Evolutionary conservation across 2,113 vertebrate species (phyloP), one percentile per base, ranked within the genome.

Genomic region (Tylochromis polylepis): DNA sequence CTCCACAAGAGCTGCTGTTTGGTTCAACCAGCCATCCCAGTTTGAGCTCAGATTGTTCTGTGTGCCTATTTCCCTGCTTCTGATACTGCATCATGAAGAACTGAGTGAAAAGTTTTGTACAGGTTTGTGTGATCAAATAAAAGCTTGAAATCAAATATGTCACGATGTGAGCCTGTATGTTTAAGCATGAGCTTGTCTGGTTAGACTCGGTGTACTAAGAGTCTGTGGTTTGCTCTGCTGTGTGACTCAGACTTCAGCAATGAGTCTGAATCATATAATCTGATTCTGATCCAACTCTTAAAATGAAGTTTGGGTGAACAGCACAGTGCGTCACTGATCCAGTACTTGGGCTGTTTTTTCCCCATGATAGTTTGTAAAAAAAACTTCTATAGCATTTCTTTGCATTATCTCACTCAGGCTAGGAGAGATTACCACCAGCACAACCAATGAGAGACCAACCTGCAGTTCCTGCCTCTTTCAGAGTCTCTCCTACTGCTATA

Each of bases 231-330:
- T 72, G 57, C 9, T 82, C 18, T 20, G 2, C 5, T n/a, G 46
- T 49, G 29, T 94, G 93, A 92, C 82, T 91, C 92, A 93, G 81
- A 38, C 51, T 27, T 79, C 2, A 92, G 62, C 58, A 62, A 89
- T 84, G 77, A 90, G 20, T 6, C 53, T 91, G 87, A 91, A 60
- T 87, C 84, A 92, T 82, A 15, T 4, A 46, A 62, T 84, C n/a
- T 70, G 16, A 84, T 65, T 81, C 5, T 81, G 11, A 81, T 78
- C 24, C 18, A 1, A 6, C 5, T 18, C 43, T 29, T 55, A 11
- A 80, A 85, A 75, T 12, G 0, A 10, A 53, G 5, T 14, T 8
- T 58, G 5, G 11, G 10, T 53, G 31, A 51, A 51, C 27, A 31
- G 7, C 27, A 77, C 0, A 29, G 55, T 75, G 14, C 2, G 11